Evolutionary conservation across 2,888 invertebrate genomes (phyloP).

Genomic region (Dichetophora obliterata): DNA sequence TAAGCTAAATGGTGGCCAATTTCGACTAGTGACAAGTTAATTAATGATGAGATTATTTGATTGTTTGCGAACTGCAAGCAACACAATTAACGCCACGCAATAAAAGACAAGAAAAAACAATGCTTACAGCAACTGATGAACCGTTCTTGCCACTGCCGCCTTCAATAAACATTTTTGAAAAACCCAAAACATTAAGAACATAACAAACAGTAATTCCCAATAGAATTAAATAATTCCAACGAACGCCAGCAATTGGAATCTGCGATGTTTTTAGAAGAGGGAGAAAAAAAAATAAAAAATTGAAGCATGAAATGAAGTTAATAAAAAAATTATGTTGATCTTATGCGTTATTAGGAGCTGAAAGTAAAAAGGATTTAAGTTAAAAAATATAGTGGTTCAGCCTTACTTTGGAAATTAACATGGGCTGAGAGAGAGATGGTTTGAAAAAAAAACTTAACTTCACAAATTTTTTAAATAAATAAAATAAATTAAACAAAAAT

Average conservation of each 20-base stretch:
- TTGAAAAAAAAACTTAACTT: too few relatives aligned
- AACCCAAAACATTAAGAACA: conserved; percentile 74
- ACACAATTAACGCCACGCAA: too few relatives aligned
- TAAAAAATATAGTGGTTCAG: too few relatives aligned
- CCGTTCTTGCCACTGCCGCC: conserved; percentile 97
- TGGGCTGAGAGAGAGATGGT: too few relatives aligned
- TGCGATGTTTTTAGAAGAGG: conserved; percentile 56
- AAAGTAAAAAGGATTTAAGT: too few relatives aligned
- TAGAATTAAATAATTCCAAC: conserved; percentile 66
- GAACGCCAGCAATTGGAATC: conserved; percentile 66
- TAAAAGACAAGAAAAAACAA: conserved; percentile 42
- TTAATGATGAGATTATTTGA: too few relatives aligned
- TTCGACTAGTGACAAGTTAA: background rate
- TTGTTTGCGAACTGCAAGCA: too few relatives aligned
- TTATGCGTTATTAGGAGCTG: background rate
- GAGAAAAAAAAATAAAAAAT: conserved; percentile 45
- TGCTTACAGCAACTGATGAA: conserved; percentile 89
- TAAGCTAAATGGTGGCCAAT: background rate
- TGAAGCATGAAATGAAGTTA: conserved; percentile 46
- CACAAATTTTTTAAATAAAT: too few relatives aligned
- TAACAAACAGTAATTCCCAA: conserved; percentile 66
- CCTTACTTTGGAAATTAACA: too few relatives aligned
- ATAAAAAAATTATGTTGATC: conserved; percentile 37
- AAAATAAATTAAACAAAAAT: too few relatives aligned
- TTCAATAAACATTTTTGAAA: conserved; percentile 79